Evolutionary conservation across 2,797 vertebrate genomes (phyloP).

Genomic region (Tokudaia muenninki): DNA sequence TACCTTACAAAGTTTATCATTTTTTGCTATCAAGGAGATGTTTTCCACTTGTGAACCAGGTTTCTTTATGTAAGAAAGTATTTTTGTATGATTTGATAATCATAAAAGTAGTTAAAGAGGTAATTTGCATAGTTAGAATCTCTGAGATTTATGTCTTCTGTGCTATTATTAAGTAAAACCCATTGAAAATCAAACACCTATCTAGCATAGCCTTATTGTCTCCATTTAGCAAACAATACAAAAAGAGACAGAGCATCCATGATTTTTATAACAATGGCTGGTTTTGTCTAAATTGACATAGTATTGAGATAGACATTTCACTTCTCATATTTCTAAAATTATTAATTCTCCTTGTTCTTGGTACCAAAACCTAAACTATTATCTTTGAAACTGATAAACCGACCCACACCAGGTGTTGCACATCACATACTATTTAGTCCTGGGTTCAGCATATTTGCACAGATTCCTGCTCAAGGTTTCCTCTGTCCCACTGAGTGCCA

Average conservation of each 20-base stretch:
- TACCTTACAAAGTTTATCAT: conserved; percentile 49
- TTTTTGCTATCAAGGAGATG: conserved; percentile 34
- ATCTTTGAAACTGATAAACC: neutral
- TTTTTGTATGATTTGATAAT: conserved; percentile 13
- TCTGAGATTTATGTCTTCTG: neutral
- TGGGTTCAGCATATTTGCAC: neutral
- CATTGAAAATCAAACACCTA: neutral
- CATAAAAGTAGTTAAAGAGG: conserved; percentile 28
- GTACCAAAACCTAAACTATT: conserved; percentile 19
- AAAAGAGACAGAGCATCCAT: neutral
- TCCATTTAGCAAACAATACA: neutral
- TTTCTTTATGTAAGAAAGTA: conserved; percentile 33
- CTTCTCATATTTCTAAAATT: conserved; percentile 23
- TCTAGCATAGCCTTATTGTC: conserved; percentile 32
- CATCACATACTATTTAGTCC: neutral
- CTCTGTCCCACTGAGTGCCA: neutral
- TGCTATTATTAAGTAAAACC: conserved; percentile 6
- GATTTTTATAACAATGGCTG: neutral
- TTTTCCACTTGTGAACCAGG: neutral
- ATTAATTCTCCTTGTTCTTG: conserved; percentile 25
- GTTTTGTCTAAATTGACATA: conserved; percentile 9
- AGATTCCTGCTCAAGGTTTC: conserved; percentile 2
- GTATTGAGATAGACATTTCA: neutral
- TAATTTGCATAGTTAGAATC: conserved; percentile 38
- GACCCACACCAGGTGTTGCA: neutral